A percentile compares a stretch with the other conserved stretches of the same genome.
phyloP scores from a whole-genome alignment of 1,140 invertebrate species.

The Pogonognathellus flavescens region DNA sequence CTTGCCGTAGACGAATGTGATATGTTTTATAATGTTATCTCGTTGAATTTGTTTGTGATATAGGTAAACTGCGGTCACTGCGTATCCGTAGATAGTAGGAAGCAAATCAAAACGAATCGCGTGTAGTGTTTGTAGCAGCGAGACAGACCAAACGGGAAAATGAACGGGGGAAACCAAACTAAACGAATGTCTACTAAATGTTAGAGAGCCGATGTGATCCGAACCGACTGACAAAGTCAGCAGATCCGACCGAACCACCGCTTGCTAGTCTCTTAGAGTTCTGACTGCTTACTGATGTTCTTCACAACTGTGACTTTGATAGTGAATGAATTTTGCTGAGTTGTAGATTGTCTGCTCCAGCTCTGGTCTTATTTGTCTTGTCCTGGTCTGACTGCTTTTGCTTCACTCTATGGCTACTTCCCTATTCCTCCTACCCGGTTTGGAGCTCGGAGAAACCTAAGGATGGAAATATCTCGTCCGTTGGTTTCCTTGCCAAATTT shows the following conservation, averaged over 20 bases:
- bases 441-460: slow-evolving; percentile 53
- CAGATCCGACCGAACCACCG: slow-evolving; percentile 38
- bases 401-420: neutral
- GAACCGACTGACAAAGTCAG: slow-evolving; percentile 47
- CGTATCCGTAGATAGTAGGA: slow-evolving; percentile 15
- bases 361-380: neutral
- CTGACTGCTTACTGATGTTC: slow-evolving; percentile 41
- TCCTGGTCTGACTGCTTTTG: neutral
- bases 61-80: slow-evolving; percentile 26
- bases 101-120: slow-evolving; percentile 32
- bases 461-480: slow-evolving; percentile 51
- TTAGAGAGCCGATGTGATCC: slow-evolving; percentile 43
- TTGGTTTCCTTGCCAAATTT: slow-evolving; percentile 58
- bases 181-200: slow-evolving; percentile 43
- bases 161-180: slow-evolving; percentile 28
- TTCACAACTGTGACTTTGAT: slow-evolving; percentile 25
- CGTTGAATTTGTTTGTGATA: neutral
- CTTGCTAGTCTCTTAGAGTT: slow-evolving; percentile 39
- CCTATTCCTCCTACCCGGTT: slow-evolving; percentile 47
- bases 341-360: slow-evolving; percentile 5
- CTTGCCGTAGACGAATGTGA: neutral
- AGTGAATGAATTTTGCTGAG: slow-evolving; percentile 37
- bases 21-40: neutral
- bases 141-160: slow-evolving; percentile 27
- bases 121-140: neutral